Conservation (phyloP, 2,797 vertebrate species). For the Etheostoma perlongum region DNA sequence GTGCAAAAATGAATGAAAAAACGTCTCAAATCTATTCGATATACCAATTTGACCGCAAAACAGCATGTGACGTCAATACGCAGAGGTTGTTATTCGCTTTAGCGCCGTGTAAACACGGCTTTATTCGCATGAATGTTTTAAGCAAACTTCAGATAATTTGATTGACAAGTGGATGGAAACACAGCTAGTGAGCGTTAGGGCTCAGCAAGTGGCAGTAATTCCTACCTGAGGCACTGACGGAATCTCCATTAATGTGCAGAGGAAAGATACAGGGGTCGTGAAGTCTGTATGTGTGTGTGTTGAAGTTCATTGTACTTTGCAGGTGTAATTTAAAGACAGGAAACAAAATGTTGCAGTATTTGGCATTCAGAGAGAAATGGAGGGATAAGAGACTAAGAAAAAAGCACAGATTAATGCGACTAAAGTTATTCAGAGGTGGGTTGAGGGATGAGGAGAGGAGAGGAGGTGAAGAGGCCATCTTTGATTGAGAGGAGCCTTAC, state of each 20-base stretch:
- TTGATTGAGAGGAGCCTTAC: slow-evolving; percentile 21
- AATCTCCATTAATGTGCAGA: slow-evolving; percentile 54
- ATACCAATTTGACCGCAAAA: no score
- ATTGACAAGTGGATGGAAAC: no score
- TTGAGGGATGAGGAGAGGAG: neutral
- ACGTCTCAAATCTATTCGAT: no score
- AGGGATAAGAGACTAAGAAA: neutral
- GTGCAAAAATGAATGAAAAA: no score
- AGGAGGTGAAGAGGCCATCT: slow-evolving; percentile 35
- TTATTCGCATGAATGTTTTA: no score
- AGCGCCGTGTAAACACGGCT: no score
- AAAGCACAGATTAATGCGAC: neutral
- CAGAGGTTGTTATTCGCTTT: no score
- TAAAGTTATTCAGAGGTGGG: slow-evolving; percentile 11
- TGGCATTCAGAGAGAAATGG: slow-evolving; percentile 9
- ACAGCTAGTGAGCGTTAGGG: slow-evolving; percentile 40
- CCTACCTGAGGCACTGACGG: slow-evolving; percentile 45
- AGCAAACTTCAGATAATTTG: no score
- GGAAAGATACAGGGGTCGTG: slow-evolving; percentile 17
- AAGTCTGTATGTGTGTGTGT: neutral
- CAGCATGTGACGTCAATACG: no score
- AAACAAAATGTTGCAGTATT: slow-evolving; percentile 13
- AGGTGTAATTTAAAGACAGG: slow-evolving; percentile 43
- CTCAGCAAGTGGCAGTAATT: slow-evolving; percentile 49
- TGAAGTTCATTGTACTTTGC: slow-evolving; percentile 15